phyloP scores from a whole-genome alignment of 2,888 invertebrate species.

The Gymnocheta viridis region DNA sequence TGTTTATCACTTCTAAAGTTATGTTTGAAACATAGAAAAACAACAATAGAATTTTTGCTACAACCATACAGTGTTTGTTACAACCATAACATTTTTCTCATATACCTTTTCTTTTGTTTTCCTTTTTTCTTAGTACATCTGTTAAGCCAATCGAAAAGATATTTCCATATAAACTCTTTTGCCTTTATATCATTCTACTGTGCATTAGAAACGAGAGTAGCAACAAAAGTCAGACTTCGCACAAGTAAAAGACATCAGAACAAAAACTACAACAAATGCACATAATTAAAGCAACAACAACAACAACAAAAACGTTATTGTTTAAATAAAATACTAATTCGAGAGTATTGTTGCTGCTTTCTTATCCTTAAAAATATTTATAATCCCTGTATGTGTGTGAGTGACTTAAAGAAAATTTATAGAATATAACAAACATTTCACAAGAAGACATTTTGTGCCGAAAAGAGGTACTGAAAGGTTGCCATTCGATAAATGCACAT shows the following conservation, averaged over 20 bases:
- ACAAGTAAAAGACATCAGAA: conserved; percentile 13
- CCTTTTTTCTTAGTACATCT: no score
- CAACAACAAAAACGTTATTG: conserved; percentile 46
- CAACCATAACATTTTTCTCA: no score
- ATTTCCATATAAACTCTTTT: not conserved
- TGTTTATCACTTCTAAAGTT: no score
- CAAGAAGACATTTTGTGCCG: conserved; percentile 59
- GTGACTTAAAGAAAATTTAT: conserved; percentile 46
- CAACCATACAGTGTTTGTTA: no score
- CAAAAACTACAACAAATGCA: conserved; percentile 18
- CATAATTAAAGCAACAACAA: conserved; percentile 29
- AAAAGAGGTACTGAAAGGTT: conserved; percentile 71
- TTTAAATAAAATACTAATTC: conserved; percentile 61
- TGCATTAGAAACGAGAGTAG: not conserved
- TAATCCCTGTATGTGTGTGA: not conserved
- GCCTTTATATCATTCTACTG: not conserved
- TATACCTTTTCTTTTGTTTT: no score
- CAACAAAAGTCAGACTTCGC: conserved; percentile 23
- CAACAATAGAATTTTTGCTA: no score
- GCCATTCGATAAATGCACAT: conserved; percentile 61
- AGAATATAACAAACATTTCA: conserved; percentile 51
- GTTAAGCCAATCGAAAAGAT: not conserved
- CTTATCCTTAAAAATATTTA: not conserved
- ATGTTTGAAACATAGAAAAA: no score
- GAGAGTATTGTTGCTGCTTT: conserved; percentile 55